A percentile compares a stretch with the other conserved stretches of the same genome.
Evolutionary conservation across 2,797 vertebrate species (phyloP).

Genomic region (Rallus crepitans): DNA sequence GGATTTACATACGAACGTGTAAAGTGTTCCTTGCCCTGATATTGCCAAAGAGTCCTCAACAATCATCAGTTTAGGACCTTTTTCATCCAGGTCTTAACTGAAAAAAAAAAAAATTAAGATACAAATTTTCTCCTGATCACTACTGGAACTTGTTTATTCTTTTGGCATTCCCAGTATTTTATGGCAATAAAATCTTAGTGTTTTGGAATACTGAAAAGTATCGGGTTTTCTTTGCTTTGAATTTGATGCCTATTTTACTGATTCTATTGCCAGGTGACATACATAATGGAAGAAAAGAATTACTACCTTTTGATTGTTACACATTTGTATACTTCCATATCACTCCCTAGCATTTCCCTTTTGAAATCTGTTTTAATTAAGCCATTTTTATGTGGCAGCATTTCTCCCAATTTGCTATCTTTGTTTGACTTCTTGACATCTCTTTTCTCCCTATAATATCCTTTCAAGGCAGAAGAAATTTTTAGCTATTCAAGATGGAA

Average conservation of each 20-base stretch:
- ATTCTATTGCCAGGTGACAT: neutral
- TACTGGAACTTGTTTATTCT: neutral
- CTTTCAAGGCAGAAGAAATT: neutral
- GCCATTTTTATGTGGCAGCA: neutral
- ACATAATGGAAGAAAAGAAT: neutral
- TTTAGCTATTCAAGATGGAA: neutral
- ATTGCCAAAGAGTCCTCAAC: neutral
- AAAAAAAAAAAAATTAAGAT: accelerated
- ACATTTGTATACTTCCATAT: neutral
- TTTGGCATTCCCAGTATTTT: neutral
- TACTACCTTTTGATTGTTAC: neutral
- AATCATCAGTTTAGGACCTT: neutral
- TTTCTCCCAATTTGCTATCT: neutral
- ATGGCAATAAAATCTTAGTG: neutral
- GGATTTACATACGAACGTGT: neutral
- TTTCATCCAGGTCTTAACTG: neutral
- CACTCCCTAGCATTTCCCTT: accelerated
- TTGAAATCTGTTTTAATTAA: neutral
- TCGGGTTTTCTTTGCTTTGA: accelerated
- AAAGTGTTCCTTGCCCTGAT: neutral
- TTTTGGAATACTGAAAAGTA: neutral
- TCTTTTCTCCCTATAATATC: neutral
- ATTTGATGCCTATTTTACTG: neutral
- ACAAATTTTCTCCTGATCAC: neutral
- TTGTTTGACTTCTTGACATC: neutral